Evolutionary conservation across 2,797 vertebrate genomes (phyloP).

Genomic region (Gymnopithys bicolor): DNA sequence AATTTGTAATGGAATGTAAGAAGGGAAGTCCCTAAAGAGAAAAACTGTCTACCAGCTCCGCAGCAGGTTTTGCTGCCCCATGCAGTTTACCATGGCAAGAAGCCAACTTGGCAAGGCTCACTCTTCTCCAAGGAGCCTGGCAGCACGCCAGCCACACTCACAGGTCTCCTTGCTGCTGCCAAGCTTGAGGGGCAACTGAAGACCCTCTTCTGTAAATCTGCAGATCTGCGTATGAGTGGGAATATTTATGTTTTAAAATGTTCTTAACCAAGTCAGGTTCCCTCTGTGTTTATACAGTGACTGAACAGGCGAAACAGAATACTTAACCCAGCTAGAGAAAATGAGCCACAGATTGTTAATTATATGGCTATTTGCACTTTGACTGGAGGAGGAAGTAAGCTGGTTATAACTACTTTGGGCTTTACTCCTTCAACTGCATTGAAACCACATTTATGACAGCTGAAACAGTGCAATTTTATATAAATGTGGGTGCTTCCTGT

Average conservation of each 20-base stretch:
- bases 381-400: conserved; percentile 54
- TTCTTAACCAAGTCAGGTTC: conserved; percentile 14
- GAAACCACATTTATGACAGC: conserved; percentile 58
- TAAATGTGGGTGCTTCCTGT: conserved; percentile 56
- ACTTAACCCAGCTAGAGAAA: conserved; percentile 34
- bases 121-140: conserved; percentile 43
- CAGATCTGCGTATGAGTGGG: not conserved
- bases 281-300: conserved; percentile 23
- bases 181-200: not conserved
- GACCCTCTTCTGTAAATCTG: conserved; percentile 6
- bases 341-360: conserved; percentile 55
- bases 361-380: conserved; percentile 68
- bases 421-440: conserved; percentile 49
- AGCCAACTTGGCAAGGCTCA: conserved; percentile 16
- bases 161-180: conserved; percentile 9
- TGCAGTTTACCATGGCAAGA: conserved; percentile 52
- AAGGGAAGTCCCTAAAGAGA: conserved; percentile 65
- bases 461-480: conserved; percentile 48
- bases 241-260: conserved; percentile 4
- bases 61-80: conserved; percentile 66
- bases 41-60: conserved; percentile 52
- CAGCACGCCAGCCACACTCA: not conserved
- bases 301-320: conserved; percentile 17
- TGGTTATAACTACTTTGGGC: conserved; percentile 50
- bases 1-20: conserved; percentile 65